These are phyloP conservation scores for Steinernema scapterisci DNA, from an alignment of 2,888 invertebrate genomes.

Conservation along the genomic window DNA sequence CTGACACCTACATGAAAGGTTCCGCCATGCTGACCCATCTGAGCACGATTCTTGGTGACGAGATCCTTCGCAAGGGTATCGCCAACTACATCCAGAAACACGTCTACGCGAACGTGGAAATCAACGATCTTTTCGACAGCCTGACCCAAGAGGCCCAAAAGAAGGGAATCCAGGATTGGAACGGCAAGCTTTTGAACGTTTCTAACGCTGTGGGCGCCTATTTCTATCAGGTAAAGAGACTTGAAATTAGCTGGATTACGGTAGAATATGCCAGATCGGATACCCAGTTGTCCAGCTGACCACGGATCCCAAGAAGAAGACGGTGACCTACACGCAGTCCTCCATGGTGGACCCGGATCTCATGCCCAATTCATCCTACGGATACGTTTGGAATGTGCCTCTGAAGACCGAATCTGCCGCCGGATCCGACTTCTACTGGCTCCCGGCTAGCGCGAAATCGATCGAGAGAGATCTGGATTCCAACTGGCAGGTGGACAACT, in stretches of 20 bases:
- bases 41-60: conserved; percentile 22
- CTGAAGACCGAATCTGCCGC: background rate
- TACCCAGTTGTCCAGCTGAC: conserved; percentile 23
- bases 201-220: conserved; percentile 31
- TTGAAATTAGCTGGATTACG: background rate
- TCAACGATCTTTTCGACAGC: conserved; percentile 18
- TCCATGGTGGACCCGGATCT: background rate
- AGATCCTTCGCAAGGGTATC: conserved; percentile 20
- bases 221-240: conserved; percentile 5
- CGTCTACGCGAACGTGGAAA: background rate
- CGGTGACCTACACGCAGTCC: conserved; percentile 2
- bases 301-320: background rate
- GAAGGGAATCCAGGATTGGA: conserved; percentile 36
- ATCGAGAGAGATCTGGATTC: background rate
- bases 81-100: conserved; percentile 6
- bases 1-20: conserved; percentile 32
- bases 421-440: background rate
- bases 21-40: conserved; percentile 18
- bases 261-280: background rate
- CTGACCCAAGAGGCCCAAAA: background rate
- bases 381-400: background rate
- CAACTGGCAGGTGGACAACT: conserved; percentile 4
- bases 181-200: conserved; percentile 23
- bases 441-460: background rate
- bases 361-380: background rate